phyloP scores from a whole-genome alignment of 2,888 invertebrate species.

The Lysandra bellargus region DNA sequence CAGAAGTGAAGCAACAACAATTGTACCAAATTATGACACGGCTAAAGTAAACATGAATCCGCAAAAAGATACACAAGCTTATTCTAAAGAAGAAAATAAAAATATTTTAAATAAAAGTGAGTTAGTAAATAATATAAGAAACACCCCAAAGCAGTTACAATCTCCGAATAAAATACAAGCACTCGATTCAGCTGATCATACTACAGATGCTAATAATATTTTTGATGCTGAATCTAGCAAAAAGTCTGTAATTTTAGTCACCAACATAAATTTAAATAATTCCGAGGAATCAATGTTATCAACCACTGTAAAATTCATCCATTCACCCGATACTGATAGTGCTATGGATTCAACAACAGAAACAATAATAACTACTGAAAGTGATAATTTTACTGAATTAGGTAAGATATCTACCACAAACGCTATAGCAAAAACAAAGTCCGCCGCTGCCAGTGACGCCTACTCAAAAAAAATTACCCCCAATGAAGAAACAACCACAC shows the following conservation, averaged over 20 bases:
- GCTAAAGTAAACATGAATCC: not conserved
- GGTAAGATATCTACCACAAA: not conserved
- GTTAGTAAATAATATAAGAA: not conserved
- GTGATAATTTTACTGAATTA: not conserved
- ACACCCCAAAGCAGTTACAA: not conserved
- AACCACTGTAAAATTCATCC: not conserved
- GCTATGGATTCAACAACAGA: constrained; percentile 18
- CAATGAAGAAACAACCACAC: not conserved
- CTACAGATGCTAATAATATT: not conserved
- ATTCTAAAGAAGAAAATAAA: not conserved
- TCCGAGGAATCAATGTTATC: not conserved
- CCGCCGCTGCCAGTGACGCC: not conserved
- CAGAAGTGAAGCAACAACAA: not conserved
- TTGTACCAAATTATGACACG: not conserved
- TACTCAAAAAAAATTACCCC: not conserved
- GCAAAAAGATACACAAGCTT: not conserved
- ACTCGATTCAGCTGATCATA: not conserved
- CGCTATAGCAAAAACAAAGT: not conserved
- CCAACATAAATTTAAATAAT: not conserved
- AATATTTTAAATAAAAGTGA: constrained; percentile 11
- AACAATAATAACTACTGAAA: constrained; percentile 18
- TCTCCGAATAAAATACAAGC: not conserved
- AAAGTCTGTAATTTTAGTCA: not conserved
- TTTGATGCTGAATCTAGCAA: not conserved
- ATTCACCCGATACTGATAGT: not conserved